Evolutionary conservation across 2,797 vertebrate genomes (phyloP).

Genomic region (Dallia pectoralis): DNA sequence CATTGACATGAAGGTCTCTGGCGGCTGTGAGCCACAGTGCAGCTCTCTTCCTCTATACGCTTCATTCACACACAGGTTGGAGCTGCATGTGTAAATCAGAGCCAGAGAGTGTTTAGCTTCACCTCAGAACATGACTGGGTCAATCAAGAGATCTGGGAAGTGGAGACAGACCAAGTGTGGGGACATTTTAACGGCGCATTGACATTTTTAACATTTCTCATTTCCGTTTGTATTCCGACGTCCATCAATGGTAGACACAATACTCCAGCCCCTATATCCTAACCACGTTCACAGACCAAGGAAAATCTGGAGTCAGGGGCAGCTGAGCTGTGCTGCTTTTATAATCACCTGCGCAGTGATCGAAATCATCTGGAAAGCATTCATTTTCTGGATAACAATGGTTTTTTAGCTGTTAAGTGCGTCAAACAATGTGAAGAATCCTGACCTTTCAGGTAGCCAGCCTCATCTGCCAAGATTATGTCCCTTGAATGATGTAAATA

Average conservation of each 20-base stretch:
- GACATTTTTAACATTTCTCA: background rate
- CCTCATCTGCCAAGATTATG: background rate
- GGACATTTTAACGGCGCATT: background rate
- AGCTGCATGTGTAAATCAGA: slow-evolving; percentile 45
- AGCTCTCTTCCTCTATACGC: slow-evolving; percentile 18
- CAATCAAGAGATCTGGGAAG: background rate
- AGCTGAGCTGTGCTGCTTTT: background rate
- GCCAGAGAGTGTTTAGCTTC: background rate
- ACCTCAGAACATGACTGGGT: background rate
- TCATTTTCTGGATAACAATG: background rate
- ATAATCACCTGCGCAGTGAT: background rate
- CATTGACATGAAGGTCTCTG: slow-evolving; percentile 44
- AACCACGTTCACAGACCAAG: background rate
- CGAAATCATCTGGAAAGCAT: background rate
- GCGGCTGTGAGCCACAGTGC: slow-evolving; percentile 9
- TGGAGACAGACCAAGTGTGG: background rate
- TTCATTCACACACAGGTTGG: slow-evolving; percentile 38
- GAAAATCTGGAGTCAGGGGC: background rate
- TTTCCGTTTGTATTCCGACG: background rate
- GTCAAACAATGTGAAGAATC: slow-evolving; percentile 1
- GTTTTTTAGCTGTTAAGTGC: no score
- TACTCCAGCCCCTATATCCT: background rate
- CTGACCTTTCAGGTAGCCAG: background rate
- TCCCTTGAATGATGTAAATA: background rate
- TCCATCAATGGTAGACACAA: background rate